These are phyloP conservation scores for Ectropis crepuscularia DNA, from an alignment of 2,888 invertebrate genomes.

Conservation along the genomic window DNA sequence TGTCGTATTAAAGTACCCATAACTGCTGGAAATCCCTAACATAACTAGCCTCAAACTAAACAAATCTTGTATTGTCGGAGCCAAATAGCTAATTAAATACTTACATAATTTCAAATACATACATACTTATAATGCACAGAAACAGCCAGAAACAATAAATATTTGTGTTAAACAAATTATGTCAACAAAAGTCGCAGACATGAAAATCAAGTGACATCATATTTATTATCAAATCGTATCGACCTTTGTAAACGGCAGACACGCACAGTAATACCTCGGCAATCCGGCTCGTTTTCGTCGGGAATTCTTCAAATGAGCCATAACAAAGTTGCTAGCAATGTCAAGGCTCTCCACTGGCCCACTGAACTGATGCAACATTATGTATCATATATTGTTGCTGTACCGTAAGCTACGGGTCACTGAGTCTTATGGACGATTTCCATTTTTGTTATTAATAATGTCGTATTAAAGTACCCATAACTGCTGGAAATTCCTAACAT, in stretches of 20 bases:
- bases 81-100: no score
- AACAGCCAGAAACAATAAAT: no score
- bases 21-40: no score
- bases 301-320: constrained; percentile 25
- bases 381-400: constrained; percentile 22
- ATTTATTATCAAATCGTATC: background rate
- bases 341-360: constrained; percentile 26
- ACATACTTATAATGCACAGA: no score
- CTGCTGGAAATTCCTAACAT: no score
- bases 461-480: background rate
- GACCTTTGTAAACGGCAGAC: background rate
- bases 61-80: no score
- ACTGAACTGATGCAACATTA: constrained; percentile 24
- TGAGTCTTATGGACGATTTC: constrained; percentile 7
- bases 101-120: no score
- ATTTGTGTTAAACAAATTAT: no score
- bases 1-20: no score
- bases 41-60: no score
- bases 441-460: background rate
- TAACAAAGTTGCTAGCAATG: constrained; percentile 26
- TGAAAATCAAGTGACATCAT: background rate
- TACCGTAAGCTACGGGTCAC: constrained; percentile 10
- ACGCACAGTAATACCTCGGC: constrained; percentile 25
- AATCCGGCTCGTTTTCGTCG: constrained; percentile 23
- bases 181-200: no score